Conservation (phyloP, 2,113 vertebrate species). For the Anhinga anhinga region DNA sequence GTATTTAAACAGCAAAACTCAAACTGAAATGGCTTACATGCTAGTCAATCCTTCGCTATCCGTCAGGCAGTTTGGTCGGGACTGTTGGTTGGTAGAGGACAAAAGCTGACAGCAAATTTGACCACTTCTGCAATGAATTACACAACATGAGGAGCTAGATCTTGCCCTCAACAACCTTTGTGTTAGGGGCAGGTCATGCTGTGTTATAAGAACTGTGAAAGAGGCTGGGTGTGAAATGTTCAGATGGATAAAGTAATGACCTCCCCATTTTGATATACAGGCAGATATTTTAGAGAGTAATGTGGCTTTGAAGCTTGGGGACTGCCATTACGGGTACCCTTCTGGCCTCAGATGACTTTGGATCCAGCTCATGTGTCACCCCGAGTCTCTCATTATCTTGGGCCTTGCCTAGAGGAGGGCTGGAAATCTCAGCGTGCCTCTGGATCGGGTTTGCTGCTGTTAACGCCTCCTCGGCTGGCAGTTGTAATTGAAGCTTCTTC, state of each 20-base stretch:
- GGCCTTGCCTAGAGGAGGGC: not conserved
- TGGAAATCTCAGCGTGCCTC: not conserved
- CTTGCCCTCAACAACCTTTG: not conserved
- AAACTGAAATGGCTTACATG: not conserved
- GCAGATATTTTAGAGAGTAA: not conserved
- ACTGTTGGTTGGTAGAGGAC: not conserved
- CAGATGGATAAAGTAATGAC: not conserved
- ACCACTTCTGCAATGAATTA: not conserved
- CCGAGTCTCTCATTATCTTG: not conserved
- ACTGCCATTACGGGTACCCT: not conserved
- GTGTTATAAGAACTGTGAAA: not conserved
- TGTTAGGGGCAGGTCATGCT: not conserved
- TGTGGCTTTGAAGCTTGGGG: not conserved
- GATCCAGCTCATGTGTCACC: not conserved
- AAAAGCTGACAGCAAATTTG: not conserved
- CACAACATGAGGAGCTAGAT: not conserved
- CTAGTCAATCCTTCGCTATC: not conserved
- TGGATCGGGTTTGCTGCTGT: not conserved
- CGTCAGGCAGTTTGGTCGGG: not conserved
- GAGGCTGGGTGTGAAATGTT: not conserved
- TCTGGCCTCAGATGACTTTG: conserved; percentile 9
- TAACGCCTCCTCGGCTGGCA: not conserved
- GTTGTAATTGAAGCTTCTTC: not conserved
- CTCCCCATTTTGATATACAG: not conserved
- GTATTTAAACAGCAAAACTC: not conserved